Evolutionary conservation across 2,113 vertebrate genomes (phyloP), one percentile per base, ranked within the genome.

Genomic region (Ailurus styani): DNA sequence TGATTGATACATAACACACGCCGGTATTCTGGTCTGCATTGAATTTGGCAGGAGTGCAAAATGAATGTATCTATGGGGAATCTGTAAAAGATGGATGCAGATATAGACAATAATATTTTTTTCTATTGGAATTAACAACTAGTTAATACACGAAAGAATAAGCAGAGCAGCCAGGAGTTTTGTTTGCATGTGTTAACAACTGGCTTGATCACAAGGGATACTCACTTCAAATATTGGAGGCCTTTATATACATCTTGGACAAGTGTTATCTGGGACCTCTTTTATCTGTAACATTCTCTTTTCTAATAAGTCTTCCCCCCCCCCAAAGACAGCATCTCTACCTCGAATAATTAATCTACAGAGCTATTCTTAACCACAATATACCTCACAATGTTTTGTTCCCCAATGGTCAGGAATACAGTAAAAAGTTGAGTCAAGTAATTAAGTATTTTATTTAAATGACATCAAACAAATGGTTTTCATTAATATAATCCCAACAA

Each of bases 381-480:
- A 66, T 3, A 52, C 2, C 91, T 83, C 20, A 20, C 9, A 68
- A 57, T 81, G 5, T 45, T 42, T 60, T 88, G 4, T 93, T 88
- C 11, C 47, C 52, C 93, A 45, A 60, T n/a, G 62, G n/a, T 93
- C 31, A 91, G 18, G 1, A 91, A 92, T 66, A 21, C 92, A 64
- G 37, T 37, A 93, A 85, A 87, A 73, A 91, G 18, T 31, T 62
- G 27, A 79, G 29, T 62, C 31, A 88, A 40, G 1, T 62, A 87
- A 75, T 75, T 85, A 93, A 78, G 66, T 70, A 54, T 86, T 89
- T 57, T 86, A 68, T 64, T 79, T 93, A 82, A 95, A 86, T 55
- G 21, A 55, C 45, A 82, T 55, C 21, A 90, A 31, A 72, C 15
- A 84, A 73, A 73, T 73, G 34, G 6, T 77, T 85, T 93, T 77